Evolutionary conservation across 2,888 invertebrate species (phyloP), one percentile per base, ranked within the genome.

Genomic region (Meliscaeva auricollis): DNA sequence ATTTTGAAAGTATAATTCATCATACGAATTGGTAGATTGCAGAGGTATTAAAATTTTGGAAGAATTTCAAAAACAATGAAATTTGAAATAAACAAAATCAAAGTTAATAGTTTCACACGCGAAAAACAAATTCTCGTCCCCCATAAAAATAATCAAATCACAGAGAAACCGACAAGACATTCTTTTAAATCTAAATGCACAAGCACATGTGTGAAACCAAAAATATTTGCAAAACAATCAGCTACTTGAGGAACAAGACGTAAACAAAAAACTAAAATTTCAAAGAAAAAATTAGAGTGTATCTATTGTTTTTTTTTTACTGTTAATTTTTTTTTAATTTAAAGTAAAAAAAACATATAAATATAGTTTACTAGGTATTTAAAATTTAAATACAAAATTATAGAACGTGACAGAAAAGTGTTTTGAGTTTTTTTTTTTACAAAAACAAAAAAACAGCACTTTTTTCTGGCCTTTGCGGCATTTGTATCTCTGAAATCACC

Each of bases 181-280:
- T 26, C 13, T n/a, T 52, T 15, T 52, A 2, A 7, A 52, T 7
- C 26, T 15, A 15, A 52, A 52, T 52, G 52, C 52, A 52, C 52
- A 52, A 26, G 52, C 52, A 52, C 52, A 52, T 52, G 52, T 52
- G 52, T 52, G 52, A 52, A 52, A 52, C 26, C 26, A 52, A 52
- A 52, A 52, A 52, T 8, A 4, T 52, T 52, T 52, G 30, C 2
- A 7, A 50, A 26, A 22, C 13, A 52, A 52, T 7, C 7, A 52
- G 3, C 7, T 52, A 15, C n/a, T 50, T 13, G 0, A n/a, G 4
- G n/a, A 30, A n/a, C n/a, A 26, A 52, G 0, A 30, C 8, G n/a
- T 52, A 15, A 52, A 52, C 15, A 52, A 52, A n/a, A 50, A 26
- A n/a, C n/a, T n/a, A n/a, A n/a, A n/a, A n/a, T n/a, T n/a, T n/a